Conservation (phyloP, 1,140 invertebrate species). For the Campoletis sonorensis region DNA sequence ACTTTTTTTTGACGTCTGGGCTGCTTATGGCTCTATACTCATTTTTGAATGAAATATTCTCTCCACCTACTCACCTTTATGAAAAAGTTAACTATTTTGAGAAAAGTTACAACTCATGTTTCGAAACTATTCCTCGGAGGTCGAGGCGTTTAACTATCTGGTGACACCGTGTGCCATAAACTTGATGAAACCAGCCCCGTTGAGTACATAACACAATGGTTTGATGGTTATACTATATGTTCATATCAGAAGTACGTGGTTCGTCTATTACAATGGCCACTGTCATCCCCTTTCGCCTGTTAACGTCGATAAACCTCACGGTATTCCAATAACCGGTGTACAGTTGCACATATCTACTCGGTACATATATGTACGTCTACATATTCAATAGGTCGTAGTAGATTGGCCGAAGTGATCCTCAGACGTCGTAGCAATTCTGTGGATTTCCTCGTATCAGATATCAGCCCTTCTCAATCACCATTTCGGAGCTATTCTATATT, state of each 20-base stretch:
- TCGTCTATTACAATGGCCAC: background rate
- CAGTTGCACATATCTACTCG: background rate
- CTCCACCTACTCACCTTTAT: too few species aligned
- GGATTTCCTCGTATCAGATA: conserved; percentile 5
- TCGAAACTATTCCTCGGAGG: too few species aligned
- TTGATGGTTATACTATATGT: conserved; percentile 13
- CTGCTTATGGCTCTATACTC: too few species aligned
- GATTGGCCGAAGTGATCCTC: background rate
- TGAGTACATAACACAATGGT: conserved; percentile 19
- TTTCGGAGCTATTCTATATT: background rate
- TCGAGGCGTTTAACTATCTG: background rate
- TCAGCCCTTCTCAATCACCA: background rate
- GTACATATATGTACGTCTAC: background rate
- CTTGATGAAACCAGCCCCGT: conserved; percentile 7
- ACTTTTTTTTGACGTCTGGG: too few species aligned
- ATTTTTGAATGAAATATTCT: too few species aligned
- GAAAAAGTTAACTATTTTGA: too few species aligned
- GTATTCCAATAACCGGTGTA: conserved; percentile 35
- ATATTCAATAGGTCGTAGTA: background rate
- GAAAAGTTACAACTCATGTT: too few species aligned
- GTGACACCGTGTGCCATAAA: background rate
- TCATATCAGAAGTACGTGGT: background rate
- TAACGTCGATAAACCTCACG: conserved; percentile 27
- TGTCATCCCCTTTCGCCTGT: conserved; percentile 22
- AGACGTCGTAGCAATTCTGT: background rate